These are phyloP conservation scores for Cryptoprocta ferox DNA, from an alignment of 2,797 vertebrate species.

Conservation along the genomic window DNA sequence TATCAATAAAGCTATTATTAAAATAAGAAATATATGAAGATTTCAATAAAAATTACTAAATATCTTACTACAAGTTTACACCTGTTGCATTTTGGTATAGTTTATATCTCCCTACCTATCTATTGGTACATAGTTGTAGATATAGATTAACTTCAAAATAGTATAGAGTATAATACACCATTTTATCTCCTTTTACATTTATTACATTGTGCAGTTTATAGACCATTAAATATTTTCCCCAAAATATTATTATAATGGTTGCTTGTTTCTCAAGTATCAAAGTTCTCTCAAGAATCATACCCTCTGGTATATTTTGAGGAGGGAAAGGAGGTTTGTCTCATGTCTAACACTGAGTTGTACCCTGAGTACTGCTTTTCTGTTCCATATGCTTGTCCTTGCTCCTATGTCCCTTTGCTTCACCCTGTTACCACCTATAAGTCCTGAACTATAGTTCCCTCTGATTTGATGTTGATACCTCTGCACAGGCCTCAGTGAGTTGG, in stretches of 20 bases:
- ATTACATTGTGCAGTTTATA: not conserved
- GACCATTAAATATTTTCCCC: not conserved
- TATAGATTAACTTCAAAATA: slow-evolving; percentile 12
- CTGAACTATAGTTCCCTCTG: not conserved
- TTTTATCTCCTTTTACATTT: slow-evolving; percentile 7
- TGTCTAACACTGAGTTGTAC: not conserved
- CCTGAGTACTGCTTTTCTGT: not conserved
- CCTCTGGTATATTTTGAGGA: not conserved
- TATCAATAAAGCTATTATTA: not conserved
- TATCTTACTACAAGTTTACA: not conserved
- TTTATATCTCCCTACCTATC: not conserved
- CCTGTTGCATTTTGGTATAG: not conserved
- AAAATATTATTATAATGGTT: not conserved
- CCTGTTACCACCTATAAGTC: not conserved
- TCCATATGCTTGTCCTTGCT: not conserved
- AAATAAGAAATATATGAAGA: not conserved
- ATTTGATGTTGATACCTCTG: slow-evolving; percentile 10
- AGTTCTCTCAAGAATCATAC: not conserved
- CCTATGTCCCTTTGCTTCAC: slow-evolving; percentile 36
- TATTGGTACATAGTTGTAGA: not conserved
- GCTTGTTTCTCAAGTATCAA: not conserved
- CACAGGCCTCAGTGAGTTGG: not conserved
- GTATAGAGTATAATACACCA: not conserved
- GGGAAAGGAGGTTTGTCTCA: not conserved
- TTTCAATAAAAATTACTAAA: not conserved